phyloP scores from a whole-genome alignment of 2,888 invertebrate genomes.

The Holacanthella duospinosa region DNA sequence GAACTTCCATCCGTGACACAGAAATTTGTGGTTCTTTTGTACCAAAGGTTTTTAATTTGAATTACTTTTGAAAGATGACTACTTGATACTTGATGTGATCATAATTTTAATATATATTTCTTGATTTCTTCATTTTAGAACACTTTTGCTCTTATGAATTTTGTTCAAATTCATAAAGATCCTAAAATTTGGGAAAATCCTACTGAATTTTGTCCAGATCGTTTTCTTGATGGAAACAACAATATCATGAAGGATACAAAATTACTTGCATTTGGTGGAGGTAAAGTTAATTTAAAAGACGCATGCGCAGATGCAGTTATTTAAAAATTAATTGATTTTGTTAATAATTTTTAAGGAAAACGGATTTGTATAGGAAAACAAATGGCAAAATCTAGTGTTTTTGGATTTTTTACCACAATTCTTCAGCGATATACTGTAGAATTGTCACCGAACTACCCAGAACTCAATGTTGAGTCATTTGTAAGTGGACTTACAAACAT shows the following conservation, averaged over 20 bases:
- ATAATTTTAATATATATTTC: neutral
- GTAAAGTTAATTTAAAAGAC: neutral
- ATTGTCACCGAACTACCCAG: neutral
- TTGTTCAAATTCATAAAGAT: slow-evolving; percentile 5
- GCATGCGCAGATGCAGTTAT: neutral
- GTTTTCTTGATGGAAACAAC: slow-evolving; percentile 8
- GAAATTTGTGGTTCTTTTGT: slow-evolving; percentile 2
- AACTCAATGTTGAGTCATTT: neutral
- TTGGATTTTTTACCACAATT: slow-evolving; percentile 11
- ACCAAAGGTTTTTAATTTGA: slow-evolving; percentile 6
- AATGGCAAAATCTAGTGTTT: slow-evolving; percentile 7
- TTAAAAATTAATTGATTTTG: neutral
- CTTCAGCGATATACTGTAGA: slow-evolving; percentile 11
- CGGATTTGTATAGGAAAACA: slow-evolving; percentile 8
- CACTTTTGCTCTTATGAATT: slow-evolving; percentile 9
- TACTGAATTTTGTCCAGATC: slow-evolving; percentile 4
- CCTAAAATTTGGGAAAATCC: slow-evolving; percentile 10
- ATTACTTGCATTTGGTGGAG: slow-evolving; percentile 10
- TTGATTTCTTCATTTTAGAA: slow-evolving; percentile 1
- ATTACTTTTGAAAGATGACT: neutral
- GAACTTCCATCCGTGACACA: slow-evolving; percentile 4
- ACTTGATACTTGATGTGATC: no score
- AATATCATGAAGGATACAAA: slow-evolving; percentile 6
- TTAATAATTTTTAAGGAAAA: slow-evolving; percentile 5
- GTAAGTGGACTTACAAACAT: slow-evolving; percentile 6